Percentiles rank a stretch among this genome's conserved stretches.
Conservation (phyloP, 2,113 vertebrate species). For the Chionodraco myersi region DNA sequence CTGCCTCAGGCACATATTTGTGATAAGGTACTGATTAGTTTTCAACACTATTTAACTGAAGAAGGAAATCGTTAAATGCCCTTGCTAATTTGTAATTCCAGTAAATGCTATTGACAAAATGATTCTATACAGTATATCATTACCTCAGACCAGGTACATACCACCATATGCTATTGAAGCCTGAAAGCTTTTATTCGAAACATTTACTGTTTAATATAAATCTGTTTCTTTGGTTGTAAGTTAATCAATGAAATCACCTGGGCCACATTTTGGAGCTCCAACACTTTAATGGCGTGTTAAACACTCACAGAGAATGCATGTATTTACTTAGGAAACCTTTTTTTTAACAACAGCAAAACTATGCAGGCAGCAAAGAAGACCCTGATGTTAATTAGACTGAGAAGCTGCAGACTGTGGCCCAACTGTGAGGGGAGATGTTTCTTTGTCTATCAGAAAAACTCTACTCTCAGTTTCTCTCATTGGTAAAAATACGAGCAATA, state of each 20-base stretch:
- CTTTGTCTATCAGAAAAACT: background rate
- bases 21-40: background rate
- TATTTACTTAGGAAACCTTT: background rate
- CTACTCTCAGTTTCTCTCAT: background rate
- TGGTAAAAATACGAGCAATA: background rate
- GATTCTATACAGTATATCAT: background rate
- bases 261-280: background rate
- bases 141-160: background rate
- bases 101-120: background rate
- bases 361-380: background rate
- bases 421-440: background rate
- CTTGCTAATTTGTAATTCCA: background rate
- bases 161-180: background rate
- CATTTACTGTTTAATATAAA: background rate
- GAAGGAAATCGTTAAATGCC: background rate
- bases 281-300: background rate
- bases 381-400: background rate
- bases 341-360: background rate
- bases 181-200: background rate
- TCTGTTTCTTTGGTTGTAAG: background rate
- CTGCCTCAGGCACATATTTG: background rate
- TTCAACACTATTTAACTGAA: background rate
- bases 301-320: background rate
- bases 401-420: slow-evolving; percentile 32
- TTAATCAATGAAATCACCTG: background rate